A percentile compares a stretch with the other conserved stretches of the same genome.
Conservation (phyloP, 2,888 invertebrate species). For the Caenorhabditis wallacei region DNA sequence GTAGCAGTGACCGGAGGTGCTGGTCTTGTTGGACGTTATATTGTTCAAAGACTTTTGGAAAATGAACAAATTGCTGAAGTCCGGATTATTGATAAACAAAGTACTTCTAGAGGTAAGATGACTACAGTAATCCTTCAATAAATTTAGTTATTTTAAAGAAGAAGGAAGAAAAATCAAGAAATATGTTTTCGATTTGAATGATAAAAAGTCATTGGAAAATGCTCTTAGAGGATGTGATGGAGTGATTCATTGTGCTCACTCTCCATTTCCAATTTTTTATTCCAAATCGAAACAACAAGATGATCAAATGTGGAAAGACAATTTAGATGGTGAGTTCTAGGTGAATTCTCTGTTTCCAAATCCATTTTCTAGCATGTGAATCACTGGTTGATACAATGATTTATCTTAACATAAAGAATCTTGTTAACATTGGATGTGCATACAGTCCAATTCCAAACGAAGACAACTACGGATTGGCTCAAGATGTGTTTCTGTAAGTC, state of each 20-base stretch:
- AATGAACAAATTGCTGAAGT: constrained; percentile 75
- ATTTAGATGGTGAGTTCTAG: constrained; percentile 60
- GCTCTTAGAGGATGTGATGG: constrained; percentile 74
- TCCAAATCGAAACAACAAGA: constrained; percentile 59
- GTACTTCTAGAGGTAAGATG: constrained; percentile 34
- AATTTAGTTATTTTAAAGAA: constrained; percentile 8
- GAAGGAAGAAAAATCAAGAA: constrained; percentile 49
- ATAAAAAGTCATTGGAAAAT: constrained; percentile 61
- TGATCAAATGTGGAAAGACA: constrained; percentile 71
- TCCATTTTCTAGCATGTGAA: constrained; percentile 72
- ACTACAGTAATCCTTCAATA: background rate
- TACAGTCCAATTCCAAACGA: constrained; percentile 78
- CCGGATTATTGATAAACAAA: constrained; percentile 74
- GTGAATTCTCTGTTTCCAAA: background rate
- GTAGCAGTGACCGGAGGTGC: constrained; percentile 80
- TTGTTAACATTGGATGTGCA: constrained; percentile 80
- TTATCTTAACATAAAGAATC: constrained; percentile 64
- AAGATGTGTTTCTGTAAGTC: constrained; percentile 74
- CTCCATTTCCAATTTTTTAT: constrained; percentile 66
- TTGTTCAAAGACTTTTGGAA: constrained; percentile 75
- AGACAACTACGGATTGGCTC: constrained; percentile 81
- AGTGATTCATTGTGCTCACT: constrained; percentile 69
- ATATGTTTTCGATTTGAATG: constrained; percentile 68
- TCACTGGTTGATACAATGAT: constrained; percentile 76
- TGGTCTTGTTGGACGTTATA: constrained; percentile 78